Evolutionary conservation across 2,888 invertebrate species (phyloP).

Genomic region (Eucera pruinosa): DNA sequence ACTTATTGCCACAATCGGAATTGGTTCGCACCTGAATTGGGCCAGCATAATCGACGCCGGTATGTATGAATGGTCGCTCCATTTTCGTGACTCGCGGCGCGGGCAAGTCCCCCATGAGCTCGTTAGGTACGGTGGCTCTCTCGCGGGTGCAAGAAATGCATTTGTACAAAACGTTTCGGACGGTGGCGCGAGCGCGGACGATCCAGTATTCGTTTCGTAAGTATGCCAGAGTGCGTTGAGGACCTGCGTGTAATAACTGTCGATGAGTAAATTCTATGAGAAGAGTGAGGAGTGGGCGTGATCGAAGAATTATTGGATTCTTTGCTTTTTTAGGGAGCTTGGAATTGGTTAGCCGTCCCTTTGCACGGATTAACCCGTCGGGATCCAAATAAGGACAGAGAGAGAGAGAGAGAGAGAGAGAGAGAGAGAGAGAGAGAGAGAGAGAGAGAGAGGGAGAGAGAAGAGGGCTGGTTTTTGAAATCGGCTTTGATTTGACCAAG

Average conservation of each 20-base stretch:
- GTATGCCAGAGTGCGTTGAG: not conserved
- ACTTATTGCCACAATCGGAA: conserved; percentile 13
- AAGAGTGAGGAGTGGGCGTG: not conserved
- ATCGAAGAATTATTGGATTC: not conserved
- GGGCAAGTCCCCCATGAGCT: conserved; percentile 49
- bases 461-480: not conserved
- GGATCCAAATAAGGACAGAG: not conserved
- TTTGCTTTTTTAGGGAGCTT: not conserved
- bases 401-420: no score
- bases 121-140: not conserved
- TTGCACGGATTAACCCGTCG: not conserved
- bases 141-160: conserved; percentile 30
- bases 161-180: conserved; percentile 16
- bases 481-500: not conserved
- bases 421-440: no score
- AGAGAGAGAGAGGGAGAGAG: no score
- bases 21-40: conserved; percentile 21
- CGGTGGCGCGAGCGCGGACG: not conserved
- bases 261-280: not conserved
- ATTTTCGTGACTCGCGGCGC: not conserved
- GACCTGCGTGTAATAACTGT: not conserved
- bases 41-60: conserved; percentile 46
- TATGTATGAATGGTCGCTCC: conserved; percentile 13
- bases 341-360: not conserved
- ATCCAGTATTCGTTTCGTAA: conserved; percentile 32